Percentiles rank a stretch among this genome's conserved stretches.
These are phyloP conservation scores for Petroica traversi DNA, from an alignment of 2,113 vertebrate genomes.

Conservation along the genomic window DNA sequence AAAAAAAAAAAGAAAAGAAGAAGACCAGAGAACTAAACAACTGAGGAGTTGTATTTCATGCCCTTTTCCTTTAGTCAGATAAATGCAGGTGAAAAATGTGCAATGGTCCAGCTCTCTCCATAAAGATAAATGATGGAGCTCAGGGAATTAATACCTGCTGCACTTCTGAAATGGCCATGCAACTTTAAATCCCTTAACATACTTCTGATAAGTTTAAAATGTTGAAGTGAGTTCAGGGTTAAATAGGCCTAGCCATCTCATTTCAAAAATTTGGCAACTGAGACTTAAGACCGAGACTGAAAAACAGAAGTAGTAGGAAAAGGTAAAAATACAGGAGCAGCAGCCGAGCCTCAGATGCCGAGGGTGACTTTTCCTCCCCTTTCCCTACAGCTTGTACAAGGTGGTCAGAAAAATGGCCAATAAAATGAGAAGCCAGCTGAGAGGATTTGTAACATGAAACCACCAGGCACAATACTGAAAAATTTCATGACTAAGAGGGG, in stretches of 20 bases:
- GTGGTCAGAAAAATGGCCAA: neutral
- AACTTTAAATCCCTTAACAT: neutral
- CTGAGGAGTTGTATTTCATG: neutral
- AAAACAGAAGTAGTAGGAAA: neutral
- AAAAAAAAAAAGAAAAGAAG: neutral
- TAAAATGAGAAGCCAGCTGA: neutral
- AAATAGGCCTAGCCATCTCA: neutral
- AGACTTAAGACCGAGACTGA: neutral
- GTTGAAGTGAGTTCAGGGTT: neutral
- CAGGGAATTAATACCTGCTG: neutral
- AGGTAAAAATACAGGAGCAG: neutral
- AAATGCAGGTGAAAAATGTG: neutral
- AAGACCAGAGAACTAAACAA: neutral
- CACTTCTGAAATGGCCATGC: neutral
- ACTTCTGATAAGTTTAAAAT: neutral
- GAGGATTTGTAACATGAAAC: neutral
- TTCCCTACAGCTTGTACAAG: neutral
- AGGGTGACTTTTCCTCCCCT: neutral
- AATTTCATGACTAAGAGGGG: neutral
- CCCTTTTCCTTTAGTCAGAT: neutral
- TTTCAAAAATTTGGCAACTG: neutral
- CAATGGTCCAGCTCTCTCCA: neutral
- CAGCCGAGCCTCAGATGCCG: accelerated
- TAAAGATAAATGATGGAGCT: neutral
- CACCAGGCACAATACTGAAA: neutral